These are phyloP conservation scores for Syngnathus rostellatus DNA, from an alignment of 2,797 vertebrate species.

Conservation along the genomic window DNA sequence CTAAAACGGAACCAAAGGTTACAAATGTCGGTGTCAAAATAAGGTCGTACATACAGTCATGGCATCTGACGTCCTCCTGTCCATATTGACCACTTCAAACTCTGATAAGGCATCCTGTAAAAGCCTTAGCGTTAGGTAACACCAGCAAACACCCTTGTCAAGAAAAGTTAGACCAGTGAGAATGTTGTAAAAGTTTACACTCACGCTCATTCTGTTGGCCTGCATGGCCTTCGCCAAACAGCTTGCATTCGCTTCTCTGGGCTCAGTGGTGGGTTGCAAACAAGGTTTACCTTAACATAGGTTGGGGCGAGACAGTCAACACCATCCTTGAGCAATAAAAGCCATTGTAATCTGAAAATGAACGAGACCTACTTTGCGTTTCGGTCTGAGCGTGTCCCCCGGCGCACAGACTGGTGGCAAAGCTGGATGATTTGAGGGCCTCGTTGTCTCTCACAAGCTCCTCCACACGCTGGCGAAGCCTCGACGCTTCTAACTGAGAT, in stretches of 20 bases:
- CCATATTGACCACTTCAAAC: constrained; percentile 77
- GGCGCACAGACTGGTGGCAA: constrained; percentile 64
- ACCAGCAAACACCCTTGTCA: neutral
- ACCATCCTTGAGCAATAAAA: neutral
- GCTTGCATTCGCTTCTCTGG: constrained; percentile 62
- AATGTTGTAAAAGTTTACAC: constrained; percentile 23
- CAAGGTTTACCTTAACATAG: constrained; percentile 56
- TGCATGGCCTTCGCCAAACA: constrained; percentile 61
- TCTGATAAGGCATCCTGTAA: constrained; percentile 79
- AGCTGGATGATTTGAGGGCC: constrained; percentile 72
- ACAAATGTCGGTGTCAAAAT: neutral
- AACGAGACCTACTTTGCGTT: constrained; percentile 64
- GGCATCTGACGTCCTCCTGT: constrained; percentile 65
- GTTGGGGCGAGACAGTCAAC: constrained; percentile 13
- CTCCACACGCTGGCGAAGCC: constrained; percentile 88
- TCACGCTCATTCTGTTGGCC: constrained; percentile 66
- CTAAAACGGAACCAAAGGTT: neutral
- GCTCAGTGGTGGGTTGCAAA: constrained; percentile 56
- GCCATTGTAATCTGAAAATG: neutral
- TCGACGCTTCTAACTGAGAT: constrained; percentile 87
- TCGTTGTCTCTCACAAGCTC: constrained; percentile 88
- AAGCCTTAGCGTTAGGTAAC: constrained; percentile 4
- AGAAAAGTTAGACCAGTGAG: neutral
- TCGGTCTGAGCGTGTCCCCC: constrained; percentile 64
- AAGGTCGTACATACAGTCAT: constrained; percentile 58